phyloP scores from a whole-genome alignment of 2,797 vertebrate species.

The Cebuella pygmaea region DNA sequence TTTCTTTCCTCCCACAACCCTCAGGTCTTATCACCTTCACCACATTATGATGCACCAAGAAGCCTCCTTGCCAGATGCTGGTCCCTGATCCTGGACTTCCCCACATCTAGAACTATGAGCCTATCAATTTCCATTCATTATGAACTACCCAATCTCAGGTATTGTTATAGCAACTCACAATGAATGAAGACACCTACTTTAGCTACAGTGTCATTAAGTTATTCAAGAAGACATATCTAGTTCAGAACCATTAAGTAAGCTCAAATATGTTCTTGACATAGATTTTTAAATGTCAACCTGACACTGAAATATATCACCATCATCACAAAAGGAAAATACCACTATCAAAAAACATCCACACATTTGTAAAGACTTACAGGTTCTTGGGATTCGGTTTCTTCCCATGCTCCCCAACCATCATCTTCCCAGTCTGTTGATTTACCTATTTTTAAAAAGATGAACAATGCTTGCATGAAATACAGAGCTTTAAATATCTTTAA shows the following conservation, averaged over 20 bases:
- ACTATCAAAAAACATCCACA: background rate
- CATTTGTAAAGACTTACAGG: slow-evolving; percentile 80
- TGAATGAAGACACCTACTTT: background rate
- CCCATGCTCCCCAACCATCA: slow-evolving; percentile 96
- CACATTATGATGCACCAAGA: background rate
- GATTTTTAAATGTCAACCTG: slow-evolving; percentile 1
- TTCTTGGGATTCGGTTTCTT: slow-evolving; percentile 86
- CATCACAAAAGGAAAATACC: background rate
- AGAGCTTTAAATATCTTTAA: slow-evolving; percentile 5
- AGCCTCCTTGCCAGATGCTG: background rate
- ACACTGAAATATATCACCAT: background rate
- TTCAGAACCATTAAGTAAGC: background rate
- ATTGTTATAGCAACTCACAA: background rate
- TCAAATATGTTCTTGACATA: background rate
- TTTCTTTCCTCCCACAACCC: background rate
- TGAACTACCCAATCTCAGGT: background rate
- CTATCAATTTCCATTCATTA: background rate
- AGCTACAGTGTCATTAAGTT: background rate
- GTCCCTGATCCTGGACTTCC: background rate
- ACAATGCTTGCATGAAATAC: slow-evolving; percentile 47
- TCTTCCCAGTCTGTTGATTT: slow-evolving; percentile 94
- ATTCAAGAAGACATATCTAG: background rate
- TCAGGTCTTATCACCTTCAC: background rate
- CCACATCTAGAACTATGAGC: background rate
- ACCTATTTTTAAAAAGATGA: slow-evolving; percentile 82